Evolutionary conservation across 1,140 invertebrate genomes (phyloP), one percentile per base, ranked within the genome.

Genomic region (Drosophila ambigua): DNA sequence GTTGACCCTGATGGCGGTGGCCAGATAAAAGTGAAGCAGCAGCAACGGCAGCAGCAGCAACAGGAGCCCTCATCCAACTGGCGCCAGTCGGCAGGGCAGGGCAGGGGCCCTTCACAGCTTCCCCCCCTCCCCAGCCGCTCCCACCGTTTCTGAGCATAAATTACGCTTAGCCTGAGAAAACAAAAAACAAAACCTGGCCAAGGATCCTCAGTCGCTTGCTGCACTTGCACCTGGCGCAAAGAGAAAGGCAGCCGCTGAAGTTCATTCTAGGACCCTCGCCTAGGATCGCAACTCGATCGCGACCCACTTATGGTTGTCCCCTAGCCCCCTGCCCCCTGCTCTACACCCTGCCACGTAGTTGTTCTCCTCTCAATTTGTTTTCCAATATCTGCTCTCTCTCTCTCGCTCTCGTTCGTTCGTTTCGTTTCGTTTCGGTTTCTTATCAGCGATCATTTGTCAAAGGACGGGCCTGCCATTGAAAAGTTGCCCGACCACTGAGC

Each of bases 391-490:
- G 16, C 16, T 16, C 16, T 16, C 16, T 16, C 16, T 0, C 16
- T 16, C 16, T 16, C 23, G 9, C 39, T 35, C 58, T 57, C 44
- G 53, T 46, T 69, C 4, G 23, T 24, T 77, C 16, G 35, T 43
- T 41, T 53, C 24, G n/a, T 53, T 43, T 63, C 7, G 16, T 35
- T 31, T 55, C 23, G 50, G 15, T 20, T 35, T 41, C 55, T 73
- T 81, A 78, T 78, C 74, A 49, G 57, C 60, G 60, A 82, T 83
- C 79, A 78, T 83, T 74, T 74, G 79, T 82, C 74, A 69, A 79
- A 60, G 50, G 39, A 11, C 35, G 26, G 26, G 23, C 35, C 11
- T 58, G 45, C 64, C 64, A 50, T 57, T 69, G 64, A 69, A 69
- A 69, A 69, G 67, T 77, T 60, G 75, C 48, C 11, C 43, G 49